A percentile compares a stretch with the other conserved stretches of the same genome.
phyloP scores from a whole-genome alignment of 1,140 invertebrate species.

The Papilio helenus region DNA sequence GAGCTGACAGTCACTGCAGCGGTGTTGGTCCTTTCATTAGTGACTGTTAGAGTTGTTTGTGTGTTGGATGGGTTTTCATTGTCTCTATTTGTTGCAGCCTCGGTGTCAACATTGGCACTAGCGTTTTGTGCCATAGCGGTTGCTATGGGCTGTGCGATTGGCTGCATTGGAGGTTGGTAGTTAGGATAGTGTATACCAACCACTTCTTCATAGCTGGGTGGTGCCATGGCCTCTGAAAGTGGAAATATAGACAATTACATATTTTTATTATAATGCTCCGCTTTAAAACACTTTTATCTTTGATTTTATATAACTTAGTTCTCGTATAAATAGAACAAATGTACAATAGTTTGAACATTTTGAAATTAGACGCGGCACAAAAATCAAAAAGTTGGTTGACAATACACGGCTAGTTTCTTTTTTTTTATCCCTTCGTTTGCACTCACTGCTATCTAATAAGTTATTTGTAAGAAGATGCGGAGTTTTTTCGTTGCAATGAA shows the following conservation, averaged over 20 bases:
- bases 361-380: too few relatives aligned
- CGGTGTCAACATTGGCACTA: slow-evolving; percentile 40
- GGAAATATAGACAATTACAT: slow-evolving; percentile 32
- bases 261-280: background rate
- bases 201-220: slow-evolving; percentile 76
- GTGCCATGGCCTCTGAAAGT: slow-evolving; percentile 74
- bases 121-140: slow-evolving; percentile 58
- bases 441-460: too few relatives aligned
- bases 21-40: slow-evolving; percentile 22
- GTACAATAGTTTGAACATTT: too few relatives aligned
- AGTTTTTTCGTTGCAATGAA: too few relatives aligned
- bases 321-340: too few relatives aligned
- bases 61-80: slow-evolving; percentile 35
- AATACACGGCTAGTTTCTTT: too few relatives aligned
- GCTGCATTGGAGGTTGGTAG: slow-evolving; percentile 59
- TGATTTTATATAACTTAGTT: too few relatives aligned
- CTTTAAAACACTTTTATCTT: background rate
- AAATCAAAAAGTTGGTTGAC: too few relatives aligned
- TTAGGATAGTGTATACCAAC: slow-evolving; percentile 70
- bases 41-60: slow-evolving; percentile 25
- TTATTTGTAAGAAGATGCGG: too few relatives aligned
- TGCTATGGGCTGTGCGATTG: slow-evolving; percentile 69
- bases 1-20: slow-evolving; percentile 20
- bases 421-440: too few relatives aligned
- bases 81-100: slow-evolving; percentile 25